These are phyloP conservation scores for Leuciscus waleckii DNA, from an alignment of 2,797 vertebrate genomes.

Conservation along the genomic window DNA sequence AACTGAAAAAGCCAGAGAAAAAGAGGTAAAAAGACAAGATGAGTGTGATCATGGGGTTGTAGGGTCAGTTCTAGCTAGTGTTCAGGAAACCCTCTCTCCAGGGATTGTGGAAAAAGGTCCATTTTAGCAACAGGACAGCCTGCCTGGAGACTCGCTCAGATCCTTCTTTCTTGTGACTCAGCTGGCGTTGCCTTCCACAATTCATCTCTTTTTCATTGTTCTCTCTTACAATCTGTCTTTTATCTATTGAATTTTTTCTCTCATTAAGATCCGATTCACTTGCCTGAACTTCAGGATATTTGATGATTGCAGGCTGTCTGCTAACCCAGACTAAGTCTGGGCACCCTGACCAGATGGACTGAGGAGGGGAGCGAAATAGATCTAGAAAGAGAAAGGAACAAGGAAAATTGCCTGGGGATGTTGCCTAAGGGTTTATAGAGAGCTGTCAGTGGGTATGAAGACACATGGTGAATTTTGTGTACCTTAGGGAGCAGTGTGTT, in stretches of 20 bases:
- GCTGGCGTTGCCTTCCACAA: slow-evolving; percentile 54
- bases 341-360: slow-evolving; percentile 28
- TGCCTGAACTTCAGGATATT: neutral
- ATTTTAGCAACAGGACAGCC: slow-evolving; percentile 22
- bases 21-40: slow-evolving; percentile 47
- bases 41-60: slow-evolving; percentile 32
- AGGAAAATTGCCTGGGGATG: slow-evolving; percentile 30
- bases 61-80: neutral
- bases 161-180: neutral
- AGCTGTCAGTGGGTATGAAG: slow-evolving; percentile 10
- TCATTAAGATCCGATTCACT: slow-evolving; percentile 8
- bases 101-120: neutral
- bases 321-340: slow-evolving; percentile 54
- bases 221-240: slow-evolving; percentile 69
- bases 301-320: slow-evolving; percentile 66
- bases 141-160: neutral
- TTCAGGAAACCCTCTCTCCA: neutral
- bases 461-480: neutral
- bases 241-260: slow-evolving; percentile 46
- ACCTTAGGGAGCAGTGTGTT: slow-evolving; percentile 9
- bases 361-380: slow-evolving; percentile 18
- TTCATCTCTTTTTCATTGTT: slow-evolving; percentile 54
- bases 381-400: neutral
- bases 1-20: slow-evolving; percentile 49
- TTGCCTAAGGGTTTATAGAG: slow-evolving; percentile 19